A percentile compares a stretch with the other conserved stretches of the same genome.
Evolutionary conservation across 2,113 vertebrate genomes (phyloP).

Genomic region (Eonycteris spelaea): DNA sequence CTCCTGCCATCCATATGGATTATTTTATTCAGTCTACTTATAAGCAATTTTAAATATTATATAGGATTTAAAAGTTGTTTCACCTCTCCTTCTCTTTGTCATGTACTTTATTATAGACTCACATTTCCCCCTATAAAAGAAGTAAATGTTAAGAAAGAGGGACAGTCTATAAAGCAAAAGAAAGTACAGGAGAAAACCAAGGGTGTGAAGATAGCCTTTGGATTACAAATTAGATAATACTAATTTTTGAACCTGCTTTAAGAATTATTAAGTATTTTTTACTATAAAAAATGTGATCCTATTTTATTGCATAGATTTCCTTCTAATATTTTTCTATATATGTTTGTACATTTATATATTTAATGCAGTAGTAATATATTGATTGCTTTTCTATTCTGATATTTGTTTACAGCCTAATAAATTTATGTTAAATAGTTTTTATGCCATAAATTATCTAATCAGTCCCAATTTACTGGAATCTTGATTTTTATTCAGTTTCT

Average conservation of each 20-base stretch:
- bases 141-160: background rate
- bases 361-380: background rate
- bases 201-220: background rate
- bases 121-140: conserved; percentile 9
- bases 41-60: background rate
- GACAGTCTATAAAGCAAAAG: background rate
- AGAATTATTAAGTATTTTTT: conserved; percentile 2
- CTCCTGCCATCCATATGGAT: background rate
- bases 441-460: background rate
- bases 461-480: background rate
- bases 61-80: background rate
- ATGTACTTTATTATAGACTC: background rate
- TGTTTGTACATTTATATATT: background rate
- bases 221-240: background rate
- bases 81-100: background rate
- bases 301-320: conserved; percentile 11
- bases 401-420: background rate
- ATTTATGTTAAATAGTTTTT: background rate
- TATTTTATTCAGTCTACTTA: background rate
- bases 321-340: background rate
- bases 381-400: background rate
- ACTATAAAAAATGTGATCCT: background rate
- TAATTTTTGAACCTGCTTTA: background rate
- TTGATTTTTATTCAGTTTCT: background rate
- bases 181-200: background rate